These are phyloP conservation scores for Hassar affinis DNA, from an alignment of 2,113 vertebrate genomes.

Conservation along the genomic window DNA sequence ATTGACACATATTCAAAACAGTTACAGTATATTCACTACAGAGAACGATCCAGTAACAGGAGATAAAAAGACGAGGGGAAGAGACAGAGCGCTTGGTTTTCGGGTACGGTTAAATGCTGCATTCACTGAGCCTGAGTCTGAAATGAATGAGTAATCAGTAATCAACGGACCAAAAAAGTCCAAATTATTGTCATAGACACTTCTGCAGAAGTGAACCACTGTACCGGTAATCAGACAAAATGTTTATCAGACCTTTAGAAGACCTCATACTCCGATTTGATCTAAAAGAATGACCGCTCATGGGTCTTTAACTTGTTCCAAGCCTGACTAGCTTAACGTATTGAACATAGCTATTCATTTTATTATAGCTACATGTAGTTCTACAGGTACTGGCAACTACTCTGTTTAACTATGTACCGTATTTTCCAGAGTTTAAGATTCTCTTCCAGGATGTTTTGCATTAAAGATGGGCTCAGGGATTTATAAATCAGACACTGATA, in stretches of 20 bases:
- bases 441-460: neutral
- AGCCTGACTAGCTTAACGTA: neutral
- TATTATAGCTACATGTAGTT: constrained; percentile 24
- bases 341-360: neutral
- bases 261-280: constrained; percentile 31
- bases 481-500: neutral
- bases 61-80: constrained; percentile 24
- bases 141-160: constrained; percentile 25
- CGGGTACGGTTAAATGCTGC: constrained; percentile 29
- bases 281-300: constrained; percentile 34
- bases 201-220: constrained; percentile 50
- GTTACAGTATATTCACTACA: constrained; percentile 35
- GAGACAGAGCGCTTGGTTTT: constrained; percentile 38
- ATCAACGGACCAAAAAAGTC: constrained; percentile 11
- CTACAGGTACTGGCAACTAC: neutral
- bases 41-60: constrained; percentile 21
- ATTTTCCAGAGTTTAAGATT: constrained; percentile 15
- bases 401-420: neutral
- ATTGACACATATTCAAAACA: constrained; percentile 23
- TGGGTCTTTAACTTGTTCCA: constrained; percentile 2
- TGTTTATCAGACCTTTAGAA: constrained; percentile 30
- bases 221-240: constrained; percentile 43
- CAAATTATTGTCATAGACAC: constrained; percentile 28
- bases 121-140: constrained; percentile 49
- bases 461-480: neutral